Evolutionary conservation across 1,140 invertebrate genomes (phyloP), one percentile per base, ranked within the genome.

Genomic region (Octopus sinensis): DNA sequence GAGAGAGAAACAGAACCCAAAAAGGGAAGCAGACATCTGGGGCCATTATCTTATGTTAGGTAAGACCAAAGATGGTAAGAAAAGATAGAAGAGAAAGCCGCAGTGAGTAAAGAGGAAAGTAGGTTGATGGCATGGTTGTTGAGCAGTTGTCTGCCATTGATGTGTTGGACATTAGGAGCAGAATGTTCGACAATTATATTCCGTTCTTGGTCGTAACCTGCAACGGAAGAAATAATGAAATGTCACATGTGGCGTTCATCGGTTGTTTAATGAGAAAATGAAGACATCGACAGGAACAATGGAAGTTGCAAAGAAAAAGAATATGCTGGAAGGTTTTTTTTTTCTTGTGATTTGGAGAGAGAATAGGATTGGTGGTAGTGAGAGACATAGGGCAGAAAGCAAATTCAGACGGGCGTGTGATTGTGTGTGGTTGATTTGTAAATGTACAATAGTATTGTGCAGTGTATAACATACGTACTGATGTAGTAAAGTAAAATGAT

Each of bases 121-220:
- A 98, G 92, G 91, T 97, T 98, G 0, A 98, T 95, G 90, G 95
- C 94, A 86, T 97, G 95, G 90, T 97, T 97, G 88, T 97, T 96
- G n/a, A 98, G 89, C 76, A 97, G 90, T 84, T 93, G 92, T 81
- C 92, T 90, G 51, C 96, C 96, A 88, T 93, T 93, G 79, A 97
- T 95, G 87, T 96, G 93, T 81, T 93, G 93, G 0, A 97, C 93
- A 53, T 93, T 92, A 84, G 93, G 91, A 43, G 94, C 95, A 43
- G 95, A 94, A 56, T 92, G 91, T 81, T 96, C 94, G 0, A 96
- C 95, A 83, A 97, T 93, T 84, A 92, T 92, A 53, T 94, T 94
- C 77, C 93, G 92, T 76, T 88, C 86, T 84, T 92, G 92, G 88
- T 95, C 92, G 7, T 94, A 89, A 81, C 95, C 95, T 95, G 88